These are phyloP conservation scores for Novumbra hubbsi DNA, from an alignment of 2,797 vertebrate species.

Conservation along the genomic window DNA sequence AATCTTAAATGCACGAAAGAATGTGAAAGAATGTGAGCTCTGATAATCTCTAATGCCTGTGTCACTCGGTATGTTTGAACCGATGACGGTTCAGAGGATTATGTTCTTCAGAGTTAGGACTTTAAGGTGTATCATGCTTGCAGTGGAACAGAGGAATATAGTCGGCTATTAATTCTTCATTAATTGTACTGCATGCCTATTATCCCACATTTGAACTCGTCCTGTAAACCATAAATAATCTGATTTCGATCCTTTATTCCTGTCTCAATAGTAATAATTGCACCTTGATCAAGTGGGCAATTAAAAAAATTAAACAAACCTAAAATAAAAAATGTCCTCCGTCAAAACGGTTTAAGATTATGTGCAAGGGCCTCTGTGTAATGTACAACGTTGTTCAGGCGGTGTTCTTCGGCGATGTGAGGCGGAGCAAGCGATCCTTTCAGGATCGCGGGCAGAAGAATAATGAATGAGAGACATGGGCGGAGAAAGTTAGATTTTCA, in stretches of 20 bases:
- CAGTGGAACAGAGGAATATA: constrained; percentile 11
- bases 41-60: constrained; percentile 68
- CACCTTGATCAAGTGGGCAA: not conserved
- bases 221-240: not conserved
- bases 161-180: constrained; percentile 41
- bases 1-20: not conserved
- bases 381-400: constrained; percentile 6
- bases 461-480: constrained; percentile 51
- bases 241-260: not conserved
- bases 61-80: constrained; percentile 68
- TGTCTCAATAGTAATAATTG: not conserved
- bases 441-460: constrained; percentile 41
- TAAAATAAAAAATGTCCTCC: not conserved
- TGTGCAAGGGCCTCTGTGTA: not conserved
- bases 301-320: not conserved
- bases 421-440: constrained; percentile 70
- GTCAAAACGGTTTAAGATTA: not conserved
- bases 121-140: constrained; percentile 24
- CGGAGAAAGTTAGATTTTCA: constrained; percentile 56
- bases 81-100: constrained; percentile 52
- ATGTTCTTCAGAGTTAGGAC: constrained; percentile 27
- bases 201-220: constrained; percentile 4
- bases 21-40: constrained; percentile 47
- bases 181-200: constrained; percentile 20
- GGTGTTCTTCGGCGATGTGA: constrained; percentile 25